phyloP scores from a whole-genome alignment of 2,888 invertebrate species.

The Phaedon cochleariae region DNA sequence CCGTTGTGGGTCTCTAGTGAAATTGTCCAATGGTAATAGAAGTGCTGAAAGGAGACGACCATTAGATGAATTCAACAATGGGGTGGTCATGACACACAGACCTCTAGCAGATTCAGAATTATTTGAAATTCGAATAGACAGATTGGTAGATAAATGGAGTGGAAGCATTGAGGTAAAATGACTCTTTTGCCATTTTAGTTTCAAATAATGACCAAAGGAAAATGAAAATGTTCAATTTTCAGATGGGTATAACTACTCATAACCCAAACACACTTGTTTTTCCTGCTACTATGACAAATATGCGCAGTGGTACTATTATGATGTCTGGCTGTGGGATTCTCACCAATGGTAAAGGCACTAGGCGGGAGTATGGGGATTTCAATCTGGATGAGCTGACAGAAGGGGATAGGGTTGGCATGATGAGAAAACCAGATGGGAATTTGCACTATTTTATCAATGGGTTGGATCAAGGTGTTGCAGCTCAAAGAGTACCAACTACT shows the following conservation, averaged over 20 bases:
- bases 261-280: constrained; percentile 89
- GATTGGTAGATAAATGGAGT: constrained; percentile 94
- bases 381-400: constrained; percentile 93
- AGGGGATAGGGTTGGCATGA: constrained; percentile 92
- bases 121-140: constrained; percentile 94
- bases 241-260: constrained; percentile 93
- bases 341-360: constrained; percentile 94
- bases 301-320: constrained; percentile 91
- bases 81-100: constrained; percentile 93
- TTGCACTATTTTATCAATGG: constrained; percentile 95
- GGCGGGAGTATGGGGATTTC: constrained; percentile 91
- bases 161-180: constrained; percentile 83
- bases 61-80: constrained; percentile 94
- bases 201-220: no score
- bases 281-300: constrained; percentile 97
- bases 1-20: constrained; percentile 87
- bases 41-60: constrained; percentile 89
- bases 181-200: no score
- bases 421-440: constrained; percentile 83
- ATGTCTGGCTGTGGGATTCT: constrained; percentile 97
- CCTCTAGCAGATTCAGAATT: constrained; percentile 87
- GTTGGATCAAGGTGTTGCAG: constrained; percentile 90
- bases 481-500: constrained; percentile 78
- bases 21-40: constrained; percentile 81
- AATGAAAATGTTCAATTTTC: constrained; percentile 31